A percentile compares a stretch with the other conserved stretches of the same genome.
phyloP scores from a whole-genome alignment of 2,888 invertebrate species.

The Podotricha telesiphe region DNA sequence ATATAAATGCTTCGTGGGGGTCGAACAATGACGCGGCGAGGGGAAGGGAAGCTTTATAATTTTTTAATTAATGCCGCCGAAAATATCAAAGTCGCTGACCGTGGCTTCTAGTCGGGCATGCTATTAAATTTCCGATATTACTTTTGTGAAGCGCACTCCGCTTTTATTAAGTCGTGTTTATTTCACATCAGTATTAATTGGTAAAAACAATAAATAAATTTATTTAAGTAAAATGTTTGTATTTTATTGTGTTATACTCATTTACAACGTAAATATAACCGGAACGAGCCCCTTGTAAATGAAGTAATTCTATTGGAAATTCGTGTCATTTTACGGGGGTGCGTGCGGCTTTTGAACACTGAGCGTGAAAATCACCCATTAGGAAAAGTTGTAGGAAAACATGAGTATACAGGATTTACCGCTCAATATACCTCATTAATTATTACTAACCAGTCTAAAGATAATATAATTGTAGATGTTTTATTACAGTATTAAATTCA shows the following conservation, averaged over 20 bases:
- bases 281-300: conserved; percentile 47
- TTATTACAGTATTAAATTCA: not conserved
- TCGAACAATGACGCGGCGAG: conserved; percentile 64
- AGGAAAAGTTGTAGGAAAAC: conserved; percentile 67
- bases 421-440: conserved; percentile 55
- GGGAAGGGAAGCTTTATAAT: conserved; percentile 78
- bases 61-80: conserved; percentile 82
- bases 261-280: conserved; percentile 33
- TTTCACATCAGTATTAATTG: not conserved
- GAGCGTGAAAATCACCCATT: conserved; percentile 68
- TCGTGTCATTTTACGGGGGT: conserved; percentile 58
- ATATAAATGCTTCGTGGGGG: conserved; percentile 74
- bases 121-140: conserved; percentile 70
- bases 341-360: conserved; percentile 56
- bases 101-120: conserved; percentile 70
- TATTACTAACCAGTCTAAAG: conserved; percentile 38
- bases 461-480: conserved; percentile 15
- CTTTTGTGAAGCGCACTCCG: conserved; percentile 67
- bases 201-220: not conserved
- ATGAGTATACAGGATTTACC: conserved; percentile 60
- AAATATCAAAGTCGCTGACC: conserved; percentile 82
- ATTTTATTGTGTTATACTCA: conserved; percentile 35
- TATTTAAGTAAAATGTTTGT: conserved; percentile 33
- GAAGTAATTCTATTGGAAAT: conserved; percentile 69
- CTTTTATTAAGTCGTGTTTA: conserved; percentile 45